A percentile compares a stretch with the other conserved stretches of the same genome.
These are phyloP conservation scores for Formicarius rufipectus DNA, from an alignment of 2,113 vertebrate species.

Conservation along the genomic window DNA sequence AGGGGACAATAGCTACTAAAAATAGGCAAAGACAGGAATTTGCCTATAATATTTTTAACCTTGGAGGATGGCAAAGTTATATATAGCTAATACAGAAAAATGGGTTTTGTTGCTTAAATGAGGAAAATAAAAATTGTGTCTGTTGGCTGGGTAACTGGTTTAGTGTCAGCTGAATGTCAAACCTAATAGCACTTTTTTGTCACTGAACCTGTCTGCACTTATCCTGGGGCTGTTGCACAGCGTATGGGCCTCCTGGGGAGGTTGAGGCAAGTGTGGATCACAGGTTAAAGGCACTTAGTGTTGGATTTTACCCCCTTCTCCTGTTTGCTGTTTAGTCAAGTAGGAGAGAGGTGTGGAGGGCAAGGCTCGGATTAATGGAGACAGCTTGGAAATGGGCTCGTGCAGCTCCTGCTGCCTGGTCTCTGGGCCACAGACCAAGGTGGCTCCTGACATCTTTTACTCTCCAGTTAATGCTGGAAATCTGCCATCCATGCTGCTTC, in stretches of 20 bases:
- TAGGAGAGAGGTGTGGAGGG: background rate
- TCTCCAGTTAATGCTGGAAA: background rate
- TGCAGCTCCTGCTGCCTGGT: background rate
- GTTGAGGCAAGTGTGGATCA: background rate
- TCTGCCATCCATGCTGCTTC: accelerated
- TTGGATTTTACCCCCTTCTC: background rate
- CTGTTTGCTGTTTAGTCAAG: background rate
- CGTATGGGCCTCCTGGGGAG: background rate
- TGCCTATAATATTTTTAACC: slow-evolving; percentile 59
- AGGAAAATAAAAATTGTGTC: slow-evolving; percentile 16
- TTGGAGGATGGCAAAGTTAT: slow-evolving; percentile 60
- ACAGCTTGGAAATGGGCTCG: accelerated
- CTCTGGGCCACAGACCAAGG: background rate
- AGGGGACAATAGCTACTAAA: slow-evolving; percentile 76
- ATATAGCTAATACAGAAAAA: slow-evolving; percentile 65
- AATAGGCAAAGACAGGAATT: slow-evolving; percentile 72
- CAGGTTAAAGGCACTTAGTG: background rate
- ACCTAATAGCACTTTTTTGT: background rate
- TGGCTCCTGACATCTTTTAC: background rate
- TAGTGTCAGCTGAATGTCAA: background rate
- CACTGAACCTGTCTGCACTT: background rate
- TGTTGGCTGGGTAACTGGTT: background rate
- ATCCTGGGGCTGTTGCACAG: accelerated
- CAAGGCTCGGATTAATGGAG: background rate
- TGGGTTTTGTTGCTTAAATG: background rate